These are phyloP conservation scores for Glossophaga mutica DNA, from an alignment of 2,797 vertebrate genomes.

Conservation along the genomic window DNA sequence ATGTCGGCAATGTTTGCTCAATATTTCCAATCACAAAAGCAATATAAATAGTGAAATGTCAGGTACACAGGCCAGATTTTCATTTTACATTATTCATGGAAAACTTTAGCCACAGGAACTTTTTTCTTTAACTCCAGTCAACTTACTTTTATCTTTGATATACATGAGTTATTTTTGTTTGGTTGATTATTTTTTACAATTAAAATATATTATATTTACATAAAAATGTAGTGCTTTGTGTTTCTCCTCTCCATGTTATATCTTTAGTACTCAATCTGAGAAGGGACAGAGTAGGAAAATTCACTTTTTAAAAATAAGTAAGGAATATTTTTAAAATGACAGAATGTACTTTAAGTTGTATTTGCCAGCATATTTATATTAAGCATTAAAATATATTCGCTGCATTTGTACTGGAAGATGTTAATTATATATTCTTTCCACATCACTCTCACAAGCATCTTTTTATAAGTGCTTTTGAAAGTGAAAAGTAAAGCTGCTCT, in stretches of 20 bases:
- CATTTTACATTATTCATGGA: constrained; percentile 30
- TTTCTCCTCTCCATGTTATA: not conserved
- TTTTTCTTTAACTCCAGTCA: not conserved
- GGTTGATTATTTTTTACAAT: constrained; percentile 13
- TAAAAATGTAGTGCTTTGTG: not conserved
- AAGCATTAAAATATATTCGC: constrained; percentile 46
- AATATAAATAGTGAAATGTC: constrained; percentile 59
- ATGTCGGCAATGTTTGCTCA: constrained; percentile 41
- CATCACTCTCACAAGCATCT: constrained; percentile 35
- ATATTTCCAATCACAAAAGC: constrained; percentile 11
- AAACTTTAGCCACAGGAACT: not conserved
- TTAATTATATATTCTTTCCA: constrained; percentile 57
- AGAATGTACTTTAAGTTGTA: constrained; percentile 16
- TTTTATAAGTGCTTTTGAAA: constrained; percentile 8
- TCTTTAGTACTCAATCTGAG: constrained; percentile 5
- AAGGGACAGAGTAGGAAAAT: not conserved
- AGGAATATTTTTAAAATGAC: not conserved
- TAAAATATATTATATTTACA: not conserved
- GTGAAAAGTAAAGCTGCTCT: not conserved
- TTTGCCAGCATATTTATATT: constrained; percentile 38
- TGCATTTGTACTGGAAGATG: constrained; percentile 48
- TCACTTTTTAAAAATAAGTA: not conserved
- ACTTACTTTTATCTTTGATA: not conserved
- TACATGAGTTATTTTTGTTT: not conserved
- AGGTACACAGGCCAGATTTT: constrained; percentile 17